Evolutionary conservation across 1,140 invertebrate species (phyloP), one percentile per base, ranked within the genome.

Genomic region (Pseudomyrmex cubaensis): DNA sequence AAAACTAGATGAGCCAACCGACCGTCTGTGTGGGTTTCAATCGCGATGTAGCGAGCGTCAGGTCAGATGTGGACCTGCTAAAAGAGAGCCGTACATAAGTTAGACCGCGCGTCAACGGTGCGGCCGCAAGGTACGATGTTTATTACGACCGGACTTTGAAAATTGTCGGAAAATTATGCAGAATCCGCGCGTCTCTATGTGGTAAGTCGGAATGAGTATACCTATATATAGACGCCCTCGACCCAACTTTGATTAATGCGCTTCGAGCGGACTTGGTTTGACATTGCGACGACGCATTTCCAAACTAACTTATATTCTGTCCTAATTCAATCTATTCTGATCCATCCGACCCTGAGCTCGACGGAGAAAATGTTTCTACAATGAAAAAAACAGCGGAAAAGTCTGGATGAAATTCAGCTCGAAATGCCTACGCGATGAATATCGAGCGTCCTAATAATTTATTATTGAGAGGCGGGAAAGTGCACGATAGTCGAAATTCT

Each of bases 101-200:
- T 57, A 70, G 69, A 80, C 46, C 57, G n/a, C 59, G 56, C 73
- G 88, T 90, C 89, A 87, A 84, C 78, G 61, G 52, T 35, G 17
- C 44, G 56, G 25, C 80, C 86, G 87, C 89, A 91, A 91, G 77
- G 91, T 84, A 90, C 74, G 59, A 63, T 85, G 73, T 90, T 90
- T 89, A 90, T 86, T 82, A 78, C 44, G 25, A 67, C 0, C 13
- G 84, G 75, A 73, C 61, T 87, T 80, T 62, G 73, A 25, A 86
- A 90, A 88, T 87, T 69, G 83, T 59, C 64, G 85, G 83, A 88
- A 90, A 91, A 91, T 90, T 90, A 89, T 90, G 87, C 89, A 86
- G 63, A 91, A 76, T 85, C 59, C 22, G 5, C 35, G 5, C 35
- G 2, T 59, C 10, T 66, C 56, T 61, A 0, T 57, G 17, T 22